A percentile compares a stretch with the other conserved stretches of the same genome.
These are phyloP conservation scores for Dicrurus megarhynchus DNA, from an alignment of 2,113 vertebrate species.

Conservation along the genomic window DNA sequence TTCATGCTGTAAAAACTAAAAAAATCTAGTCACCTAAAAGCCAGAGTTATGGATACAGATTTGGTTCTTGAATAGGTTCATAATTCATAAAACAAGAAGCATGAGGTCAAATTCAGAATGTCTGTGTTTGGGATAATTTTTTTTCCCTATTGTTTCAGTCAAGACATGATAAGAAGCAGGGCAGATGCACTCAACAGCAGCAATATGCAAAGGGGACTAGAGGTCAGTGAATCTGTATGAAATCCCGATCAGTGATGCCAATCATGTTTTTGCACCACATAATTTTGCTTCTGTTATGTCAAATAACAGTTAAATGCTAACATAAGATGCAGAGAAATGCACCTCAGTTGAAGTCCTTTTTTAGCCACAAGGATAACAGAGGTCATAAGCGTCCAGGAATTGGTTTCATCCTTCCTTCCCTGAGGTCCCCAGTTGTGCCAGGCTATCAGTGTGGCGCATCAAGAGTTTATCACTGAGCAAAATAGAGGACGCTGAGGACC, in stretches of 20 bases:
- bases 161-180: neutral
- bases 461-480: neutral
- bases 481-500: rapidly evolving
- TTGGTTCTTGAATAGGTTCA: neutral
- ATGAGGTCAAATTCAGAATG: neutral
- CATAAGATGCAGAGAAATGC: neutral
- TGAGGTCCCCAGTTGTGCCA: neutral
- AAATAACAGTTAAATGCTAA: neutral
- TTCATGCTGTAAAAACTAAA: neutral
- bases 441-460: neutral
- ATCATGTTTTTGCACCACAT: neutral
- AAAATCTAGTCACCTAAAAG: neutral
- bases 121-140: rapidly evolving
- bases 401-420: neutral
- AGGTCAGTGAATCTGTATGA: neutral
- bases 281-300: neutral
- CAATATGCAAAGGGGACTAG: neutral
- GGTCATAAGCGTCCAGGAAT: neutral
- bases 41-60: neutral
- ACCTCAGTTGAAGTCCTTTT: neutral
- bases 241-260: neutral
- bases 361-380: neutral
- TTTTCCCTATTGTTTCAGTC: neutral
- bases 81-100: neutral
- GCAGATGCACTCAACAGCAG: neutral